Base-by-base conservation (phyloP, 1,140 invertebrate species). In the Asbolus verrucosus region DNA sequence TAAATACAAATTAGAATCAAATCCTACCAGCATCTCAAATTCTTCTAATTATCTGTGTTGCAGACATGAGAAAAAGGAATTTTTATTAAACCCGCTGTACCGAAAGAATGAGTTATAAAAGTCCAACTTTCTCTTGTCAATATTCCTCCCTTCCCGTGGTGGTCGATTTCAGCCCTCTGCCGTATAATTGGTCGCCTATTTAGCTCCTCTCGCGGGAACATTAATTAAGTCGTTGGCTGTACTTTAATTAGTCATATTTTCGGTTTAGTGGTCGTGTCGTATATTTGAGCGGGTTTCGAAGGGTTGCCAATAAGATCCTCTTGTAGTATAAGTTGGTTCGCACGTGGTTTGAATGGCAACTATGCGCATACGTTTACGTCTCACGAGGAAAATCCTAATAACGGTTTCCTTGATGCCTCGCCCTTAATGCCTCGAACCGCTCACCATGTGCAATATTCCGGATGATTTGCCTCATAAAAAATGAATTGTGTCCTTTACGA, bases 361-460 rank as follows among this genome's bases (percentile, higher is more conserved):
- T 54, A 54, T 54, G 46, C 46, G 46, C 46, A 54, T 54, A 54
- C 46, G 46, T 54, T 54, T 54, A 54, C 46, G 46, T 54, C 46
- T 54, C 46, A 54, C 46, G 46, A 54, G 46, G 46, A 54, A 54
- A 54, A 54, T 54, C 46, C 46, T 54, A 54, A 54, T 54, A 54
- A 54, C 46, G 46, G 46, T 54, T 54, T 54, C 46, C 46, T 21
- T 19, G n/a, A n/a, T n/a, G 21, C 9, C 11, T 54, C 46, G 11
- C 9, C 46, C 46, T 14, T 54, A 54, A 54, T 54, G 46, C 46
- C 14, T 54, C 46, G 46, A 54, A 54, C 46, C 46, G 46, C 46
- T 54, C 46, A 24, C 46, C 46, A 54, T 54, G 46, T 54, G 46
- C 46, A 54, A 54, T 54, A 54, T 54, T 54, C 46, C 46, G 46